These are phyloP conservation scores for Picus viridis DNA, from an alignment of 2,797 vertebrate genomes.

Conservation along the genomic window DNA sequence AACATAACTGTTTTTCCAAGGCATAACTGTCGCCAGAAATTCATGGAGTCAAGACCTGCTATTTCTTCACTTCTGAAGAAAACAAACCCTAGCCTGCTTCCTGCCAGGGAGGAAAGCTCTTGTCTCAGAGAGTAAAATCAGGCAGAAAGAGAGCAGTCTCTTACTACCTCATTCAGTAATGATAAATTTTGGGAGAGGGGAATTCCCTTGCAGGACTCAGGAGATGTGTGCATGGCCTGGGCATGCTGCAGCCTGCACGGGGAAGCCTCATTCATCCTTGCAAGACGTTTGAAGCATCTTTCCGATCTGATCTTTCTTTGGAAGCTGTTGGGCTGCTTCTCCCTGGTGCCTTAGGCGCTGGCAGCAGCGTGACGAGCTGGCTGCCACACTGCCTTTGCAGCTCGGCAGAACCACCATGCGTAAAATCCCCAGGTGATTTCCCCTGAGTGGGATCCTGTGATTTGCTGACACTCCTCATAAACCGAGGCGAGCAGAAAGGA, in stretches of 20 bases:
- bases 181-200: neutral
- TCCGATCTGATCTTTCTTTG: neutral
- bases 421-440: constrained; percentile 67
- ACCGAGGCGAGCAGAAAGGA: constrained; percentile 35
- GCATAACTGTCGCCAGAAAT: constrained; percentile 24
- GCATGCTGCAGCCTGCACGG: accelerated
- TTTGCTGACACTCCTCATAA: constrained; percentile 60
- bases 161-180: neutral
- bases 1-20: constrained; percentile 60
- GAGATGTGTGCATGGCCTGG: neutral
- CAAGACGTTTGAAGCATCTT: constrained; percentile 2
- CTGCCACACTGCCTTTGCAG: neutral
- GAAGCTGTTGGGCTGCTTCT: neutral
- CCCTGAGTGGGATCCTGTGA: constrained; percentile 56
- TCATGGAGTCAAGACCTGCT: constrained; percentile 12
- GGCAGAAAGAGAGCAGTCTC: neutral
- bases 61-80: neutral
- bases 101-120: constrained; percentile 3
- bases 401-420: constrained; percentile 8
- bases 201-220: neutral
- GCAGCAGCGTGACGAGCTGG: neutral
- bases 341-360: neutral
- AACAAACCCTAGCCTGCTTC: constrained; percentile 29
- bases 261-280: neutral
- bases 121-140: constrained; percentile 7